These are phyloP conservation scores for Chesias legatella DNA, from an alignment of 2,888 invertebrate genomes.

Conservation along the genomic window DNA sequence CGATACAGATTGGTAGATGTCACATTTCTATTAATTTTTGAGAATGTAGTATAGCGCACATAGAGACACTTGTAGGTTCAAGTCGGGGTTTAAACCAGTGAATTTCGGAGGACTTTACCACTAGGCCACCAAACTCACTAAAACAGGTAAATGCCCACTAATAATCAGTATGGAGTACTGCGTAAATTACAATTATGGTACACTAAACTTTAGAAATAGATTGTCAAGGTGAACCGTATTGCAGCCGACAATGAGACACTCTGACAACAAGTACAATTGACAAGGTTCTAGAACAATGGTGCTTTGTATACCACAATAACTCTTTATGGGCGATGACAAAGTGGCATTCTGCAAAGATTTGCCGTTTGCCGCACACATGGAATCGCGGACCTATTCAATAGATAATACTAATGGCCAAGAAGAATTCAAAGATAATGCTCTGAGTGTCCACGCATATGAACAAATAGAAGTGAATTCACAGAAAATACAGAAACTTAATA, in stretches of 20 bases:
- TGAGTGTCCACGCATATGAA: constrained; percentile 1
- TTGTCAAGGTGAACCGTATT: constrained; percentile 44
- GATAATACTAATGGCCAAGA: constrained; percentile 10
- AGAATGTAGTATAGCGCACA: no score
- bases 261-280: constrained; percentile 58
- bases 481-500: background rate
- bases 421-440: constrained; percentile 14
- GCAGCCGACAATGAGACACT: constrained; percentile 39
- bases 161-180: background rate
- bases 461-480: background rate
- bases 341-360: constrained; percentile 69
- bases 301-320: constrained; percentile 62
- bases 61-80: no score
- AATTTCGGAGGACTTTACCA: no score
- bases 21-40: no score
- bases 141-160: constrained; percentile 1
- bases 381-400: constrained; percentile 19
- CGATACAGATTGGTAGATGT: no score
- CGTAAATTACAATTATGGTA: background rate
- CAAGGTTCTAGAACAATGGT: constrained; percentile 60
- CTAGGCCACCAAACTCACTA: no score
- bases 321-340: constrained; percentile 65
- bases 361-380: constrained; percentile 45
- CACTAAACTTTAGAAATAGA: constrained; percentile 28
- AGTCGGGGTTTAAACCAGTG: no score